A percentile compares a stretch with the other conserved stretches of the same genome.
These are phyloP conservation scores for Gonatopus flavifemur DNA, from an alignment of 1,140 invertebrate species.

Conservation along the genomic window DNA sequence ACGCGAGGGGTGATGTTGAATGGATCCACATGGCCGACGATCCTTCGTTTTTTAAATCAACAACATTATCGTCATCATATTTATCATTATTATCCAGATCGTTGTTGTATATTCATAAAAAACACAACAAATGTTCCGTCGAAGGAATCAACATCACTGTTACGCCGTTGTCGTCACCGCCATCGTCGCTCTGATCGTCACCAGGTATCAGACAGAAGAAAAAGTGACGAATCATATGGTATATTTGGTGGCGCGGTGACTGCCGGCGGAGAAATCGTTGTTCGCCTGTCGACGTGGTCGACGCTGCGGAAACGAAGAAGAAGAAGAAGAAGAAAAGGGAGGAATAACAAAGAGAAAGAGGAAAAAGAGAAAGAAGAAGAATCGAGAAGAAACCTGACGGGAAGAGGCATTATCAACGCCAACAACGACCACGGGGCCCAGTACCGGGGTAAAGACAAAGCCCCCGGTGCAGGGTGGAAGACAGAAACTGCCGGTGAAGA, in stretches of 20 bases:
- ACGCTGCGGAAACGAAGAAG: slow-evolving; percentile 23
- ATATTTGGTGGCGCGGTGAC: slow-evolving; percentile 48
- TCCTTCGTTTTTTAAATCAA: too few relatives aligned
- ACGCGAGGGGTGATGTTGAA: slow-evolving; percentile 47
- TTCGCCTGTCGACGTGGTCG: slow-evolving; percentile 21
- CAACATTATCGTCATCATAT: too few relatives aligned
- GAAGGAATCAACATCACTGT: slow-evolving; percentile 22
- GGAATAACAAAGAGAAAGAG: too few relatives aligned
- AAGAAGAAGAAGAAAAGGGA: slow-evolving; percentile 23
- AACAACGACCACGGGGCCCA: slow-evolving; percentile 54
- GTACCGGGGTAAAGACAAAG: slow-evolving; percentile 52
- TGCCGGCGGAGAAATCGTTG: slow-evolving; percentile 35
- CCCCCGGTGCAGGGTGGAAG: slow-evolving; percentile 55
- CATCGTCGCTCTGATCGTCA: slow-evolving; percentile 25
- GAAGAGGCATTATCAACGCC: slow-evolving; percentile 25
- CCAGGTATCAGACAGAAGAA: too few relatives aligned
- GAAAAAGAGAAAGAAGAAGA: slow-evolving; percentile 16
- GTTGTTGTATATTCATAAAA: slow-evolving; percentile 2
- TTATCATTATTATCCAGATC: too few relatives aligned
- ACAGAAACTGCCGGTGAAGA: slow-evolving; percentile 34
- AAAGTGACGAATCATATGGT: too few relatives aligned
- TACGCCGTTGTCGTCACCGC: not conserved
- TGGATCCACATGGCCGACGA: slow-evolving; percentile 37
- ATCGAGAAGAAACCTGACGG: not conserved
- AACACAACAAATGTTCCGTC: slow-evolving; percentile 39